A percentile compares a stretch with the other conserved stretches of the same genome.
These are phyloP conservation scores for Microtus montanus DNA, from an alignment of 2,113 vertebrate genomes.

Conservation along the genomic window DNA sequence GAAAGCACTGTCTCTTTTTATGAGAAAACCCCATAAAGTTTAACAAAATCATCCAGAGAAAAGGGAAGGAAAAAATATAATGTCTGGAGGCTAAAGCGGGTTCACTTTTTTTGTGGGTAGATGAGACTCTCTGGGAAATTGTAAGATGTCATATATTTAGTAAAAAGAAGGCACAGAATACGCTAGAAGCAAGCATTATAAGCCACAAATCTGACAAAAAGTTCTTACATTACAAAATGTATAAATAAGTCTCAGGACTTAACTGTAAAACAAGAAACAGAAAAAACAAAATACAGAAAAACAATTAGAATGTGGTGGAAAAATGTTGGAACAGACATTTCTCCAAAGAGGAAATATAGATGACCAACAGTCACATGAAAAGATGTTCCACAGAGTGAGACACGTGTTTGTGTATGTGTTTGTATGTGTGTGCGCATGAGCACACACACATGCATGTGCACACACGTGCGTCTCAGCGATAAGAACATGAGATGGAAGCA, in stretches of 20 bases:
- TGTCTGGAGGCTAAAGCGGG: neutral
- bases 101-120: neutral
- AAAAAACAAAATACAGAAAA: neutral
- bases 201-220: slow-evolving; percentile 7
- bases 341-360: neutral
- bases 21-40: slow-evolving; percentile 5
- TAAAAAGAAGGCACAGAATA: neutral
- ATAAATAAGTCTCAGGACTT: neutral
- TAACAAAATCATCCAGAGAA: neutral
- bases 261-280: neutral
- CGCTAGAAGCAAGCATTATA: neutral
- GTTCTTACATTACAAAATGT: neutral
- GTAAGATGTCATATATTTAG: neutral
- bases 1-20: neutral
- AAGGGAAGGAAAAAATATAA: neutral
- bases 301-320: neutral
- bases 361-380: neutral
- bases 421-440: neutral
- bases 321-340: slow-evolving; percentile 21
- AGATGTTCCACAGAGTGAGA: neutral
- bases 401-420: no score
- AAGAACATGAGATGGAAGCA: neutral
- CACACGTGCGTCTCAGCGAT: no score
- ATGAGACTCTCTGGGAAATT: neutral
- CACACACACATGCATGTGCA: no score